Evolutionary conservation across 2,113 vertebrate species (phyloP), one percentile per base, ranked within the genome.

Genomic region (Plestiodon gilberti): DNA sequence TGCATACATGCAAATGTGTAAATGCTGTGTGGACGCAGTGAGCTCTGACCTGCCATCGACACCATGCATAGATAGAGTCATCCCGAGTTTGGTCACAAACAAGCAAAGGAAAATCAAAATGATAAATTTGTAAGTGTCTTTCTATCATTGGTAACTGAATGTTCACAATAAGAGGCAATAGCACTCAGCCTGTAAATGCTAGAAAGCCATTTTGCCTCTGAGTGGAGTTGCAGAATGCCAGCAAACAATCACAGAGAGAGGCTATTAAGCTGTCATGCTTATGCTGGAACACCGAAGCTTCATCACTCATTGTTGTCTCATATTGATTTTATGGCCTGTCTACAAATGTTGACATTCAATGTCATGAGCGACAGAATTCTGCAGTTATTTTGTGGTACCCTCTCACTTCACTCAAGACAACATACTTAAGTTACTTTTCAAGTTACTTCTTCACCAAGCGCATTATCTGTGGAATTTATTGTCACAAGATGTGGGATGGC

Each of bases 221-320:
- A 75, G 74, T 67, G 20, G 43, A 84, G 33, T 43, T 81, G 55
- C 67, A 74, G 70, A 84, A 84, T 69, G 28, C 61, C 69, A 81
- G 48, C 78, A 88, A 84, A 75, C 75, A 84, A 84, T 88, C 64
- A 70, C 38, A 76, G 61, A 80, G 48, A 57, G 28, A 38, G 23
- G 25, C 75, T 83, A 67, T 73, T 81, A 88, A 80, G 59, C 65
- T 75, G 69, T 84, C 77, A 76, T 88, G 61, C 81, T 85, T 84
- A 73, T 81, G 78, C 64, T 48, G 14, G 48, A 78, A 55, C 65
- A 64, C 61, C 78, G 65, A 18, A 57, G 61, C 67, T 69, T 85
- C 83, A 74, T 78, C 84, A 87, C 38, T 84, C 81, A 86, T 20
- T 87, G 76, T 64, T 70, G 77, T 78, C 17, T 55, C 33, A 59